A percentile compares a stretch with the other conserved stretches of the same genome.
Evolutionary conservation across 2,113 vertebrate species (phyloP).

Genomic region (Festucalex cinctus): DNA sequence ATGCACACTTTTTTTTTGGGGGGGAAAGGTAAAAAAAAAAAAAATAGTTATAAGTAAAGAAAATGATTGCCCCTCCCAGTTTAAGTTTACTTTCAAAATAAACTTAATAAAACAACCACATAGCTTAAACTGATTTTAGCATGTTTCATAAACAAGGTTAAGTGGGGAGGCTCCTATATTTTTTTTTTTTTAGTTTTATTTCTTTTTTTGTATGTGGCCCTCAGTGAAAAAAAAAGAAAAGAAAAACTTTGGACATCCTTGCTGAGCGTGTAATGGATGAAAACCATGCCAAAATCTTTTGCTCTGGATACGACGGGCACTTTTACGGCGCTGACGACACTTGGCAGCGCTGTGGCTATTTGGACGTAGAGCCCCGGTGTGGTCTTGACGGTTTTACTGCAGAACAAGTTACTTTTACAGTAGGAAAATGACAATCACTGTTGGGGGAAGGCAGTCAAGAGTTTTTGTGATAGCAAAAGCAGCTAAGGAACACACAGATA

Average conservation of each 20-base stretch:
- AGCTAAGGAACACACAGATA: too few relatives aligned
- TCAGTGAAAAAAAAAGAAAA: not conserved
- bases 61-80: too few relatives aligned
- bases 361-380: not conserved
- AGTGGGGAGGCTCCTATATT: too few relatives aligned
- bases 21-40: too few relatives aligned
- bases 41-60: too few relatives aligned
- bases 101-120: too few relatives aligned
- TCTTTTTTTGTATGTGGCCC: not conserved
- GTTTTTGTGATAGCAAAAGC: slow-evolving; percentile 20
- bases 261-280: not conserved
- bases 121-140: not conserved
- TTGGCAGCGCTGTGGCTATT: not conserved
- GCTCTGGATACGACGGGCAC: not conserved
- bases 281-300: slow-evolving; percentile 11
- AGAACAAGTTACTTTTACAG: slow-evolving; percentile 1
- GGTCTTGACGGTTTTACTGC: not conserved
- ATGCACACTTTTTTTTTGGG: not conserved
- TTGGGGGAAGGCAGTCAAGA: not conserved
- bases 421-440: slow-evolving; percentile 6
- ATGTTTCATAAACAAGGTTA: not conserved
- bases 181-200: too few relatives aligned
- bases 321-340: not conserved
- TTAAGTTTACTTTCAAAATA: too few relatives aligned
- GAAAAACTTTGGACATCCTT: not conserved